Percentiles rank a stretch among this genome's conserved stretches.
These are phyloP conservation scores for Helostoma temminkii DNA, from an alignment of 2,797 vertebrate genomes.

Conservation along the genomic window DNA sequence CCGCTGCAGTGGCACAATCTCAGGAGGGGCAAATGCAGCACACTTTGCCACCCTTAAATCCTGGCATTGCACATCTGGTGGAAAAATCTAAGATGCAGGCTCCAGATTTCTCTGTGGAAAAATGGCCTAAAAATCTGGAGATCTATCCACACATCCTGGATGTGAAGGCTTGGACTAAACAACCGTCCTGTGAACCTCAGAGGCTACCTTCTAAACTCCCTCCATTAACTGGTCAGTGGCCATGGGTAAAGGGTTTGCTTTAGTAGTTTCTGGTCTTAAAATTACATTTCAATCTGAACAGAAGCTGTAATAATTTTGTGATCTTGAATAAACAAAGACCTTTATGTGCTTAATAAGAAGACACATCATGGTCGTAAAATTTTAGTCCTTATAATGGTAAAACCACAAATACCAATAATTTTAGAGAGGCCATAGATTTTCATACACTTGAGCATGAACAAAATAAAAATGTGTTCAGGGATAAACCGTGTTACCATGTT, in stretches of 20 bases:
- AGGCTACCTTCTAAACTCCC: neutral
- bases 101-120: neutral
- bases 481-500: neutral
- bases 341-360: too few relatives aligned
- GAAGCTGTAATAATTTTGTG: too few relatives aligned
- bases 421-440: neutral
- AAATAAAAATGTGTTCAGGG: neutral
- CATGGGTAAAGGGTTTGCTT: too few relatives aligned
- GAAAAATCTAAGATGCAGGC: neutral
- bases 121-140: neutral
- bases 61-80: conserved; percentile 7
- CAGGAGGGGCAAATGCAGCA: neutral
- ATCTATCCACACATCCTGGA: conserved; percentile 3
- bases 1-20: neutral
- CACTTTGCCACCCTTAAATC: neutral
- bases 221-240: conserved; percentile 2
- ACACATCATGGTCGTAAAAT: too few relatives aligned
- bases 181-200: neutral
- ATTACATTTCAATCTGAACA: too few relatives aligned
- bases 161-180: conserved; percentile 13
- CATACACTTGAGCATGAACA: neutral
- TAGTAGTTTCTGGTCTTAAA: too few relatives aligned
- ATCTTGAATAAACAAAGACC: too few relatives aligned
- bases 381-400: too few relatives aligned
- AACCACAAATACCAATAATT: neutral